phyloP scores from a whole-genome alignment of 2,888 invertebrate species.

The Ornithoptera priamus region DNA sequence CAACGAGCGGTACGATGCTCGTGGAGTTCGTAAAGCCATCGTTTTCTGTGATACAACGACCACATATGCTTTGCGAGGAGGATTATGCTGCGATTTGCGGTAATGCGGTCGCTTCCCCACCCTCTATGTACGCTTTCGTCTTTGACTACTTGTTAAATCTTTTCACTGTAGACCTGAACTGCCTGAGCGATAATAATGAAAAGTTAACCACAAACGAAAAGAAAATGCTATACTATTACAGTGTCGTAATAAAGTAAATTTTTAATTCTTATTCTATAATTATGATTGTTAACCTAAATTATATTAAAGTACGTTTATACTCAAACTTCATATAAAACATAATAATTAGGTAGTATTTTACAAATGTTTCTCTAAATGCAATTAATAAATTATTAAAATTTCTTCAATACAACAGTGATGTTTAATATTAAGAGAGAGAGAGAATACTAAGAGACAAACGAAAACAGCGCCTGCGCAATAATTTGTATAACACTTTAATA shows the following conservation, averaged over 20 bases:
- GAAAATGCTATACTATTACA: neutral
- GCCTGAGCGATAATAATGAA: constrained; percentile 18
- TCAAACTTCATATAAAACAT: neutral
- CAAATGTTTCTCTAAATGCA: neutral
- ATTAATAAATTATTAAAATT: no score
- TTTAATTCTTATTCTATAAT: neutral
- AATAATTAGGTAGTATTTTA: neutral
- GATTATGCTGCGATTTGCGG: constrained; percentile 65
- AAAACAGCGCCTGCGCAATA: no score
- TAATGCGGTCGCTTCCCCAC: constrained; percentile 56
- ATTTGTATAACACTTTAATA: no score
- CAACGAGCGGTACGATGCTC: constrained; percentile 62
- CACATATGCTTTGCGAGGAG: constrained; percentile 49
- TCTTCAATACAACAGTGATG: no score
- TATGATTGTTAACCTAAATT: neutral
- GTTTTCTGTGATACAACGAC: constrained; percentile 27
- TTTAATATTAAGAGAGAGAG: no score
- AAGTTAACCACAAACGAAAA: constrained; percentile 20
- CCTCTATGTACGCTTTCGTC: constrained; percentile 45
- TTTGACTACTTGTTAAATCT: constrained; percentile 60
- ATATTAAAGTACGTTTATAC: neutral
- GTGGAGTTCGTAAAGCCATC: constrained; percentile 51
- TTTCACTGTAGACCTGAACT: constrained; percentile 41
- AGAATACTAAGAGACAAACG: no score
- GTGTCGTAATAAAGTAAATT: neutral